These are phyloP conservation scores for Arion vulgaris DNA, from an alignment of 1,140 invertebrate genomes.

Conservation along the genomic window DNA sequence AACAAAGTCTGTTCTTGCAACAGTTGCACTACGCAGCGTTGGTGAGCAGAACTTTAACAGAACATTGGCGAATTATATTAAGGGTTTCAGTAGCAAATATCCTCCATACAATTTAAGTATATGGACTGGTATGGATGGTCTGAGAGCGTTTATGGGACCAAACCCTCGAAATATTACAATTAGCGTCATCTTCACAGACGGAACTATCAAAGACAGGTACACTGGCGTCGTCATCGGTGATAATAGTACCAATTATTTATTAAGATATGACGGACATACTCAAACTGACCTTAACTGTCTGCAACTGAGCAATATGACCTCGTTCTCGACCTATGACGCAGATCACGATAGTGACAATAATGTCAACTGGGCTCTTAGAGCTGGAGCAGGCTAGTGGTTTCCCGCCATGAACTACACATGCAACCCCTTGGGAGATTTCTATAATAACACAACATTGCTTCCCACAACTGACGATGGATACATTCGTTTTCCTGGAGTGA, in stretches of 20 bases:
- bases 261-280: not conserved
- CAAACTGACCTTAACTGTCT: not conserved
- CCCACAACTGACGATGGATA: not conserved
- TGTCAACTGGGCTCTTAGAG: not conserved
- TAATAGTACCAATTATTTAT: not conserved
- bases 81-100: not conserved
- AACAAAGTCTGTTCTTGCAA: not conserved
- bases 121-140: not conserved
- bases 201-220: not conserved
- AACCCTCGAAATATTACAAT: not conserved
- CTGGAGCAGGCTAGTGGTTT: conserved; percentile 1
- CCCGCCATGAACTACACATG: not conserved
- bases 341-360: not conserved
- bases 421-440: not conserved
- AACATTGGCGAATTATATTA: not conserved
- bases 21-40: not conserved
- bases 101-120: not conserved
- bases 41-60: not conserved
- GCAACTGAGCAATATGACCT: not conserved
- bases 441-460: not conserved
- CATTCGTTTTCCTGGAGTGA: not conserved
- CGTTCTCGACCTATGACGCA: not conserved
- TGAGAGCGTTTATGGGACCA: not conserved
- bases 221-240: not conserved
- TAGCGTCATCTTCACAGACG: not conserved